Conservation (phyloP, 2,113 vertebrate species). For the Gnathonemus longibarbis region DNA sequence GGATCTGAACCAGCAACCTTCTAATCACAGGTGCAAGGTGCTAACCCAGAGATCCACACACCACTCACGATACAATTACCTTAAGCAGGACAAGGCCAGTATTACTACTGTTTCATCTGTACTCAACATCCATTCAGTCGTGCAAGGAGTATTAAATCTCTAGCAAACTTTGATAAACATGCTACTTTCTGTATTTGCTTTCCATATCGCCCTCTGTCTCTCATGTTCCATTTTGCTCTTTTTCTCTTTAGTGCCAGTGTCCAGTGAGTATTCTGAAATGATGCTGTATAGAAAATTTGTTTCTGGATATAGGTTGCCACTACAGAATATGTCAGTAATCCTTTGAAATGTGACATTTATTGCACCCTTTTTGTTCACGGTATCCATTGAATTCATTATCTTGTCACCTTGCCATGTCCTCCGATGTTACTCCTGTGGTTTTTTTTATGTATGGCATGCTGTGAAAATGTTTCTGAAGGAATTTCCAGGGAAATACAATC, state of each 20-base stretch:
- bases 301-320: slow-evolving; percentile 35
- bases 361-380: slow-evolving; percentile 33
- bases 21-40: background rate
- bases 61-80: background rate
- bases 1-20: background rate
- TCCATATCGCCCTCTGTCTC: slow-evolving; percentile 14
- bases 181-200: slow-evolving; percentile 34
- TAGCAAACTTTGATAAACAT: background rate
- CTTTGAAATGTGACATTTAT: slow-evolving; percentile 48
- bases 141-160: background rate
- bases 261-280: slow-evolving; percentile 15
- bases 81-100: background rate
- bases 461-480: slow-evolving; percentile 34
- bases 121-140: background rate
- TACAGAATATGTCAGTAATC: slow-evolving; percentile 42
- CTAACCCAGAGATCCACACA: background rate
- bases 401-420: slow-evolving; percentile 45
- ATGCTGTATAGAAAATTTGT: slow-evolving; percentile 34
- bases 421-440: slow-evolving; percentile 23
- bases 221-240: slow-evolving; percentile 9
- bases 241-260: slow-evolving; percentile 28
- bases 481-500: background rate
- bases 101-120: background rate
- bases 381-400: slow-evolving; percentile 40
- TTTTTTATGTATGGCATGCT: background rate